Percentiles rank a stretch among this genome's conserved stretches.
phyloP scores from a whole-genome alignment of 2,888 invertebrate genomes.

The Adineta ricciae region DNA sequence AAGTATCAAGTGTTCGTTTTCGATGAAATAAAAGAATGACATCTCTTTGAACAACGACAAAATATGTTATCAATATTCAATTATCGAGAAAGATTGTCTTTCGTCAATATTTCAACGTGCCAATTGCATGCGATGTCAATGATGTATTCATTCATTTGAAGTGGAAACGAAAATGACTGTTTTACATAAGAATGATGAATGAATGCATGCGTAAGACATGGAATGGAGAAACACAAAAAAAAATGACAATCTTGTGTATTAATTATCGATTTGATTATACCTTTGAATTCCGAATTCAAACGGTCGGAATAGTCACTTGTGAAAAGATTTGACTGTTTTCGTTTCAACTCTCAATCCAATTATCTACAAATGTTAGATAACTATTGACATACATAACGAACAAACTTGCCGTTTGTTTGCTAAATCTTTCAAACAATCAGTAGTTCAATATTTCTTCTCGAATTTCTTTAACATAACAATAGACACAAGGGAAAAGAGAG shows the following conservation, averaged over 20 bases:
- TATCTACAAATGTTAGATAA: background rate
- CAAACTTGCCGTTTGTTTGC: background rate
- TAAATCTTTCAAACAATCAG: background rate
- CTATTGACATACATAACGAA: background rate
- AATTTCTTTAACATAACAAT: background rate
- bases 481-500: background rate
- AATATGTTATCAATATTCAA: background rate
- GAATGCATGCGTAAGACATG: background rate
- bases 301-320: constrained; percentile 4
- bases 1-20: background rate
- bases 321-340: background rate
- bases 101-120: background rate
- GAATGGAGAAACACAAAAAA: background rate
- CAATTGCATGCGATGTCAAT: background rate
- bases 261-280: background rate
- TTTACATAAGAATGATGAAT: constrained; percentile 11
- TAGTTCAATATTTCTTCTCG: background rate
- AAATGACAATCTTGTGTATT: background rate
- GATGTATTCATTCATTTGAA: constrained; percentile 13
- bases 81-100: background rate
- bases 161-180: constrained; percentile 11
- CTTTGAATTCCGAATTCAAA: background rate
- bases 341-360: background rate
- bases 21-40: background rate
- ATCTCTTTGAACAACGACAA: too few species aligned